Evolutionary conservation across 2,113 vertebrate genomes (phyloP).

Genomic region (Myrmophylax atrothorax): DNA sequence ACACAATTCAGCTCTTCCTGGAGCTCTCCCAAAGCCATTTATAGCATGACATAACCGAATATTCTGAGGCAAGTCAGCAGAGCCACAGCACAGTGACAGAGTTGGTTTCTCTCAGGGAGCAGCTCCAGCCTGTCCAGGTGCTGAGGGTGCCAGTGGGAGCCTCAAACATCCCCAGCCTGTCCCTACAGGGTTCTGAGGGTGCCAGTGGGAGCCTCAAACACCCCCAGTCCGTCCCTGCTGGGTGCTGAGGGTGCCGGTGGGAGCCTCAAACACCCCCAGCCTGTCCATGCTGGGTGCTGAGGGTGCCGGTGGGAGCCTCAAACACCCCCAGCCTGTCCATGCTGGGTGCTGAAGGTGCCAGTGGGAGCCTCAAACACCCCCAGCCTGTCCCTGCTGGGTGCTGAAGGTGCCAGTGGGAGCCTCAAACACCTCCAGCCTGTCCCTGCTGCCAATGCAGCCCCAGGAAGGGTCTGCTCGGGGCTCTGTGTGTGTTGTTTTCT

Average conservation of each 20-base stretch:
- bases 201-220: not conserved
- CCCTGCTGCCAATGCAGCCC: not conserved
- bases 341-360: too few species aligned
- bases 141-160: not conserved
- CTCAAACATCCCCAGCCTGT: not conserved
- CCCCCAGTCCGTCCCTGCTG: not conserved
- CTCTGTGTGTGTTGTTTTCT: not conserved
- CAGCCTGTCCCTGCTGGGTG: not conserved
- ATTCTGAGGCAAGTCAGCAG: not conserved
- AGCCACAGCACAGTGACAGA: not conserved
- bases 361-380: too few species aligned
- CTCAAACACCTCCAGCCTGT: too few species aligned
- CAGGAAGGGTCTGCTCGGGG: not conserved
- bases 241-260: too few species aligned
- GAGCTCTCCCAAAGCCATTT: slow-evolving; percentile 29
- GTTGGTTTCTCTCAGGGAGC: not conserved
- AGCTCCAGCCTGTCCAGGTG: not conserved
- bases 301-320: too few species aligned
- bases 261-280: too few species aligned
- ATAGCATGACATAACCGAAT: not conserved
- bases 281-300: too few species aligned
- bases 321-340: too few species aligned
- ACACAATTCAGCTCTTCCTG: not conserved
- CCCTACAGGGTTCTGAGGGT: too few species aligned
- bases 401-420: too few species aligned